These are phyloP conservation scores for Hyla sarda DNA, from an alignment of 2,113 vertebrate genomes.

Conservation along the genomic window DNA sequence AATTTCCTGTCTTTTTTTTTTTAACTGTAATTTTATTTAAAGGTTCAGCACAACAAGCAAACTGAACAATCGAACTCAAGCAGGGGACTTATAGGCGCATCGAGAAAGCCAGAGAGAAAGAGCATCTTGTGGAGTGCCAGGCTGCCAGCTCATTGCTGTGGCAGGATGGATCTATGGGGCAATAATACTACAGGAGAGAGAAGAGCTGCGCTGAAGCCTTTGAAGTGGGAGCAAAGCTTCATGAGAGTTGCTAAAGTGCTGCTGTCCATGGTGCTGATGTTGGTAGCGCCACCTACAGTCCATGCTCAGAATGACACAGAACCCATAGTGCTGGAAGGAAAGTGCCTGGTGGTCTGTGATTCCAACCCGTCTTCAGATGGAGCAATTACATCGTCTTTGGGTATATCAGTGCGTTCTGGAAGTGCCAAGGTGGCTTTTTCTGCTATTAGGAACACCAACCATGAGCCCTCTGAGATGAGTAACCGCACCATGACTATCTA, in stretches of 20 bases:
- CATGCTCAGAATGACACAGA: constrained; percentile 94
- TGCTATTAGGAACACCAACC: constrained; percentile 92
- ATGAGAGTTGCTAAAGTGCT: constrained; percentile 78
- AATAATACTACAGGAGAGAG: constrained; percentile 65
- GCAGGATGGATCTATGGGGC: constrained; percentile 65
- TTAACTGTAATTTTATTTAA: background rate
- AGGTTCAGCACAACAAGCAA: constrained; percentile 44
- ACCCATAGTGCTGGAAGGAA: constrained; percentile 96
- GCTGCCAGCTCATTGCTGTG: constrained; percentile 38
- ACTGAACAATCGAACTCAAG: background rate
- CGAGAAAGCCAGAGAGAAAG: background rate
- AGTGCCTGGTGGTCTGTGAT: constrained; percentile 97
- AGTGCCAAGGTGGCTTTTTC: constrained; percentile 98
- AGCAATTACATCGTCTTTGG: constrained; percentile 93
- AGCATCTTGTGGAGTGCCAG: constrained; percentile 29
- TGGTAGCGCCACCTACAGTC: constrained; percentile 71
- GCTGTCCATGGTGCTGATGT: constrained; percentile 80
- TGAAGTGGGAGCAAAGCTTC: constrained; percentile 60
- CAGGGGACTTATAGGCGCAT: background rate
- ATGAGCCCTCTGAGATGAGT: constrained; percentile 97
- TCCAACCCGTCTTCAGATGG: constrained; percentile 96
- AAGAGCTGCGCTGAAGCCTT: constrained; percentile 57
- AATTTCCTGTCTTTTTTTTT: too few species aligned
- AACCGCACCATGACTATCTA: constrained; percentile 99
- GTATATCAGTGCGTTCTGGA: constrained; percentile 94